Evolutionary conservation across 2,113 vertebrate species (phyloP).

Genomic region (Notarius quadriscutis): DNA sequence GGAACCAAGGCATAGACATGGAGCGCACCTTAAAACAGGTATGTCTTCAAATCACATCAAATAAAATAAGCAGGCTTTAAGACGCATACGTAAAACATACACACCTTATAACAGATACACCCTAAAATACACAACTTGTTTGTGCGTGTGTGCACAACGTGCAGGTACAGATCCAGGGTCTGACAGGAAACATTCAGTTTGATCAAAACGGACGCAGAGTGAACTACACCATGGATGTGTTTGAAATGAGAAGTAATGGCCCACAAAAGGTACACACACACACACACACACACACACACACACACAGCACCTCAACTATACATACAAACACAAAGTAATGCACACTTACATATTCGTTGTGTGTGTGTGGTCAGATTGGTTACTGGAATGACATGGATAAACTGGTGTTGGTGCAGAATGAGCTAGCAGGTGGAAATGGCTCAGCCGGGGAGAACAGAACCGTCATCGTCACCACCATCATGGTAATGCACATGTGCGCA

Average conservation of each 20-base stretch:
- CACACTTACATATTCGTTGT: background rate
- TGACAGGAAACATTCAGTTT: conserved; percentile 97
- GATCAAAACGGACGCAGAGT: conserved; percentile 95
- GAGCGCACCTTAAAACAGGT: conserved; percentile 99
- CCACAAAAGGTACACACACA: conserved; percentile 82
- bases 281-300: conserved; percentile 15
- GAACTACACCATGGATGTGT: conserved; percentile 97
- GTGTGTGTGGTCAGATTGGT: conserved; percentile 75
- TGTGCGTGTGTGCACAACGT: conserved; percentile 12
- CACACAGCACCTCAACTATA: background rate
- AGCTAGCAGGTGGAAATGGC: conserved; percentile 86
- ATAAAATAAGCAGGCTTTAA: background rate
- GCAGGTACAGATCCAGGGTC: conserved; percentile 94
- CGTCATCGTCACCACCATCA: conserved; percentile 95
- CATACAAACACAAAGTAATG: background rate
- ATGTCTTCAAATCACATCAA: conserved; percentile 21
- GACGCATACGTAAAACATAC: background rate
- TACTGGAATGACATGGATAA: conserved; percentile 99
- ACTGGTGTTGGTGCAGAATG: conserved; percentile 92
- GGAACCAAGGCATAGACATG: conserved; percentile 99
- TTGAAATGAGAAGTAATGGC: conserved; percentile 92
- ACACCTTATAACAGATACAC: background rate
- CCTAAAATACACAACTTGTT: background rate
- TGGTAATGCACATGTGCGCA: conserved; percentile 78
- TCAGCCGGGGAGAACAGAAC: conserved; percentile 91